Base-by-base conservation (phyloP, 2,888 invertebrate genomes). In the Ligdia adustata region DNA sequence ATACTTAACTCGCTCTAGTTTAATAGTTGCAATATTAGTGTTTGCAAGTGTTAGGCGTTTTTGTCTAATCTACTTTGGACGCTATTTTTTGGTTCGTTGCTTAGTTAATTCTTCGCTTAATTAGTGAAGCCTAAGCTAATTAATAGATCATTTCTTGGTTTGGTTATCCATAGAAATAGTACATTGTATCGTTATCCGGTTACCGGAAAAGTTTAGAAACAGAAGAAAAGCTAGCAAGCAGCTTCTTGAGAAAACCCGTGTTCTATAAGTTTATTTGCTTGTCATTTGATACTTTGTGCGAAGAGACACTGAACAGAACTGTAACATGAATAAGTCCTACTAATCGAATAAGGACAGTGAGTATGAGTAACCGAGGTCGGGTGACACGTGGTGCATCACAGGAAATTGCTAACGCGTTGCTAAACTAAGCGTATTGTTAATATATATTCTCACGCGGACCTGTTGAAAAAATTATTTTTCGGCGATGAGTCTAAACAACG, bases 401-500 rank as follows among this genome's bases (percentile, higher is more conserved):
- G 82, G 79, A 83, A 83, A 81, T 78, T 62, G 66, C 64, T 61
- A 41, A 69, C 57, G 64, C 70, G 58, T 75, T 72, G 54, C 49
- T 28, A 57, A 55, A 58, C 45, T 55, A 60, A 63, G 62, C 55
- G 42, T 57, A 60, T 64, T 57, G 57, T 64, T 40, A 18, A 38
- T 47, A 9, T 20, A 24, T 14, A n/a, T 26, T 41, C 35, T 26
- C 40, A 40, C 34, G 24, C 26, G 13, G 29, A 20, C 40, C 40
- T 34, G 24, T 38, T 3, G 32, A 27, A 52, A 48, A 33, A 18
- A 14, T 22, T 22, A 20, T 40, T 33, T 38, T 40, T 40, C 6
- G 9, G 12, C 22, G 20, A 45, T 32, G 44, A 38, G 20, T 11
- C 7, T 27, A 5, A 26, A 14, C 44, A 15, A 34, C n/a, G n/a